Evolutionary conservation across 2,888 invertebrate genomes (phyloP).

Genomic region (Epinotia nisella): DNA sequence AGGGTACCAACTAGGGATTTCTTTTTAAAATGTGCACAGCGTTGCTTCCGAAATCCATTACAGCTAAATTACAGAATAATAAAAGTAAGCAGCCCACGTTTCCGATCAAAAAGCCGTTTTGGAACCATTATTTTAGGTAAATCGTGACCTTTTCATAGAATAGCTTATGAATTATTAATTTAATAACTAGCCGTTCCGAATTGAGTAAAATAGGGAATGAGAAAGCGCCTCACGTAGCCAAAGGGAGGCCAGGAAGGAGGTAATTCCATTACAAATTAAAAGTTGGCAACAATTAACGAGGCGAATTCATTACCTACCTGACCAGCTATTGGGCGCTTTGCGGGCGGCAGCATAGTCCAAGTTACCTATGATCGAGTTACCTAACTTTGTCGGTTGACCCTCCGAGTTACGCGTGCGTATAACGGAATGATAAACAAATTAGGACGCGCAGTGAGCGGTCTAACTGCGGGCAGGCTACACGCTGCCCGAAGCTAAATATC

Average conservation of each 20-base stretch:
- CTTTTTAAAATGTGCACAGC: background rate
- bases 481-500: background rate
- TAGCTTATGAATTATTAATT: slow-evolving; percentile 41
- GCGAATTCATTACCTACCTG: slow-evolving; percentile 14
- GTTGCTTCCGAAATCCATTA: background rate
- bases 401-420: background rate
- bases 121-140: slow-evolving; percentile 13
- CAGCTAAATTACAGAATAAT: slow-evolving; percentile 19
- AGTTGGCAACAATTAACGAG: slow-evolving; percentile 32
- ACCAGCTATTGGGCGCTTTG: slow-evolving; percentile 5
- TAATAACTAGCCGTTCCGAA: slow-evolving; percentile 31
- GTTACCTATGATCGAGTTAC: background rate
- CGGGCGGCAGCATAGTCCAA: background rate
- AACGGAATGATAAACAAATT: background rate
- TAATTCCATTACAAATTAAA: slow-evolving; percentile 41
- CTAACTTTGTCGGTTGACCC: slow-evolving; percentile 10
- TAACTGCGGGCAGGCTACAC: background rate
- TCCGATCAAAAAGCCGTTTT: slow-evolving; percentile 18
- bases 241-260: background rate
- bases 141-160: slow-evolving; percentile 13
- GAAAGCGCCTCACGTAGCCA: slow-evolving; percentile 10
- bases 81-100: slow-evolving; percentile 9
- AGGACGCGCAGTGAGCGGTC: background rate
- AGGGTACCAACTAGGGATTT: background rate
- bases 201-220: background rate